Evolutionary conservation across 2,888 invertebrate genomes (phyloP), one percentile per base, ranked within the genome.

Genomic region (Drosophila neotestacea): DNA sequence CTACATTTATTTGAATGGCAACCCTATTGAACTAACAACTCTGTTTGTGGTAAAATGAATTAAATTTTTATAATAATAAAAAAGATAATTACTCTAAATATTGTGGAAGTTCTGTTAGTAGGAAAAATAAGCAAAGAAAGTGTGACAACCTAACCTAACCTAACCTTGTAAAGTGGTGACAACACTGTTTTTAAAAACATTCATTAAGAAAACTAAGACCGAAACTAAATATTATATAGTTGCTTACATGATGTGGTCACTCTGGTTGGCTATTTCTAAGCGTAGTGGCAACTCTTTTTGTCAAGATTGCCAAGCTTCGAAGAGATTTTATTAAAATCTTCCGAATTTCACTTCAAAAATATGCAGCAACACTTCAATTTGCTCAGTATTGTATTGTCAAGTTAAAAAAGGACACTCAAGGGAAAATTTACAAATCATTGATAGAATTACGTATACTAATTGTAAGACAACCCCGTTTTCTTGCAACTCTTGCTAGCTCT

Each of bases 1-100:
- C 27, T n/a, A 22, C 22, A 22, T 4, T 42, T 39, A 58, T 47
- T 28, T n/a, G 30, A 9, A n/a, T n/a, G 39, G 22, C 58, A 59
- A 41, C 59, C n/a, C 30, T 48, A 28, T n/a, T 28, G 2, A 39
- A 39, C 13, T 32, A 10, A 10, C 47, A 22, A 34, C 46, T 47
- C 30, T 30, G 30, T 27, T 47, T 13, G 9, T 4, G 4, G 32
- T 32, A 7, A 32, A 32, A 32, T 6, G 1, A 32, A 9, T 22
- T 22, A 22, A 22, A 22, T 1, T 22, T 22, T 1, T 0, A 22
- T 22, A 22, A 22, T 22, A 22, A 22, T 22, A 22, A 3, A 22
- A 22, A 22, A 1, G 22, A 22, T 22, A 22, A 2, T 22, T 22
- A 22, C 22, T 22, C 22, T 22, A 3, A 2, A 22, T 22, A 22